A percentile compares a stretch with the other conserved stretches of the same genome.
phyloP scores from a whole-genome alignment of 30 jellyfish, hydroid and myxozoan species.

The Mastigias papua region DNA sequence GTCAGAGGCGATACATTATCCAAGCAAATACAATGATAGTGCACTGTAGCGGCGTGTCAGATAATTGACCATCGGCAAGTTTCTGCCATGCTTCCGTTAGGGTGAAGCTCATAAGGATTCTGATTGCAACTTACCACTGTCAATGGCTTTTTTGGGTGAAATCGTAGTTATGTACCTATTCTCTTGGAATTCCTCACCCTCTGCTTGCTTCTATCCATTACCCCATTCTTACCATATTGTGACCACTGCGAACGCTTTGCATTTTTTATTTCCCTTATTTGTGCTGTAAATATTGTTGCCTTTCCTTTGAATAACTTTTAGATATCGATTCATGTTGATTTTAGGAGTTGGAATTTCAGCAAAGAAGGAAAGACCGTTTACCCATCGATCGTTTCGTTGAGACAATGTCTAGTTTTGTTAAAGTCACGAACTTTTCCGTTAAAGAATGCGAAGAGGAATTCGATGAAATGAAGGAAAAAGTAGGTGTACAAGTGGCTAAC shows the following conservation, averaged over 20 bases:
- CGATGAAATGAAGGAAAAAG: constrained; percentile 86
- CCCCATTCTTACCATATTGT: no score
- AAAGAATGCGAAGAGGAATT: constrained; percentile 77
- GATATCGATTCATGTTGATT: background rate
- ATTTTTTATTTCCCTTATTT: no score
- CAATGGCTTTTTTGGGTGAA: background rate
- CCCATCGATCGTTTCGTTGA: constrained; percentile 88
- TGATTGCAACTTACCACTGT: background rate
- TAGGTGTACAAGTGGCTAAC: constrained; percentile 7
- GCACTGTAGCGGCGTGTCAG: no score
- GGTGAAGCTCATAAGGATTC: background rate
- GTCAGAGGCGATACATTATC: no score
- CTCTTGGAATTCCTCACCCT: no score
- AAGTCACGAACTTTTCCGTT: constrained; percentile 87
- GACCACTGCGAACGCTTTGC: no score
- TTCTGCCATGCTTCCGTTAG: background rate
- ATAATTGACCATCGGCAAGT: no score
- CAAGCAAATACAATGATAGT: no score
- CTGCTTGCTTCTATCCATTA: no score
- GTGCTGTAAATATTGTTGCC: no score
- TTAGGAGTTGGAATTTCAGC: constrained; percentile 87
- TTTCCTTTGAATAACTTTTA: no score
- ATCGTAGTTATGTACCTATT: background rate
- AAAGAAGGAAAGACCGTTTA: constrained; percentile 75
- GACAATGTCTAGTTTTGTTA: constrained; percentile 81